A percentile compares a stretch with the other conserved stretches of the same genome.
Conservation (phyloP, 2,888 invertebrate genomes). For the Dysmachus trigonus region DNA sequence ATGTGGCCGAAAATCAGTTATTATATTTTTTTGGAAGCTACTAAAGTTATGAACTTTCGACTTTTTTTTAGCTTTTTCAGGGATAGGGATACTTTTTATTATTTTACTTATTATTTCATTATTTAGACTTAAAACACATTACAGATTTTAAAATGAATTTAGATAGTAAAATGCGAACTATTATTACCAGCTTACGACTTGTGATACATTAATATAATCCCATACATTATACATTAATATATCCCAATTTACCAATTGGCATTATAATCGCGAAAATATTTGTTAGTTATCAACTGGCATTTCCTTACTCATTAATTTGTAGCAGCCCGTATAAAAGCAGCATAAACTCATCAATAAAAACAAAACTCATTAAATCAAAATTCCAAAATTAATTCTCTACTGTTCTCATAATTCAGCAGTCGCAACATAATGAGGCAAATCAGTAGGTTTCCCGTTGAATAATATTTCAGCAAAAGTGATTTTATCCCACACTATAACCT, state of each 20-base stretch:
- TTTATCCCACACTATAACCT: not conserved
- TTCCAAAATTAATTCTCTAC: not conserved
- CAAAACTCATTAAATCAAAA: not conserved
- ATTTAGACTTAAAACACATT: no score
- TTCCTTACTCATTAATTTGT: not conserved
- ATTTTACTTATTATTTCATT: no score
- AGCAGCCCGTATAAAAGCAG: not conserved
- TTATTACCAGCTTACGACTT: not conserved
- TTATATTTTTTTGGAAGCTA: no score
- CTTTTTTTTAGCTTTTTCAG: no score
- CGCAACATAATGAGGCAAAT: not conserved
- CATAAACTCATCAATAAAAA: not conserved
- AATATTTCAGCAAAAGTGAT: not conserved
- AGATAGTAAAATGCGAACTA: no score
- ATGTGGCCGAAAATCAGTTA: no score
- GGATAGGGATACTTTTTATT: no score
- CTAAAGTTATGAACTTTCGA: no score
- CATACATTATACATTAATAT: no score
- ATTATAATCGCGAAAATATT: not conserved
- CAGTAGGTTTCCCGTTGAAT: not conserved
- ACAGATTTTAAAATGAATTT: no score
- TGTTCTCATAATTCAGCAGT: not conserved
- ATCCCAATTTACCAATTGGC: not conserved
- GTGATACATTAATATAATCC: no score
- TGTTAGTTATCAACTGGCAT: not conserved